Base-by-base conservation (phyloP, 1,140 invertebrate genomes). In the Nasonia giraulti region DNA sequence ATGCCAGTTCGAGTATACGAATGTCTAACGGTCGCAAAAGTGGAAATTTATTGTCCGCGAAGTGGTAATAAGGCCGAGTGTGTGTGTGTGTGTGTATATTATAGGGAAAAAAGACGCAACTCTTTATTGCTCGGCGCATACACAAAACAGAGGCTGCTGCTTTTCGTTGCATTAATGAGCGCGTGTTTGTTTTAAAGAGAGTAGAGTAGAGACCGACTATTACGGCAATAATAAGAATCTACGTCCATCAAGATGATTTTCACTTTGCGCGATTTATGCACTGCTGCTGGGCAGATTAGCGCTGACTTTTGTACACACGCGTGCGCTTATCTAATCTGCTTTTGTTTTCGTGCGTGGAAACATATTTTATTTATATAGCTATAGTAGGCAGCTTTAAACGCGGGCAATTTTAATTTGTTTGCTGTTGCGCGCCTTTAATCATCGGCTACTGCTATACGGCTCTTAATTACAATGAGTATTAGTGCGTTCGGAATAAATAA, bases 121-220 rank as follows among this genome's bases (percentile, higher is more conserved):
- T 31, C 27, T 31, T 71, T 12, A 31, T 71, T 11, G 23, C 69
- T 31, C 31, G n/a, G 68, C 23, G 73, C 73, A 75, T 75, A 37
- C 37, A 75, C 37, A 75, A 75, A 20, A 20, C n/a, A 62, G 31
- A 75, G 73, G 33, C n/a, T 27, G 27, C 27, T 27, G 27, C 27
- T 27, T 27, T 75, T 75, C 73, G 33, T 75, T 75, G 37, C 8
- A 44, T 75, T 75, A 75, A 75, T 44, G 73, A 75, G 73, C 14
- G 17, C 73, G 8, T 75, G 73, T 75, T 75, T 75, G 31, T 75
- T 75, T 75, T n/a, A 75, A n/a, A 37, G 20, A 40, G 73, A 44
- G 1, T 27, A 27, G 27, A 27, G 27, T 17, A 62, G 55, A 62
- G 6, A 17, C 55, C 17, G 55, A 20, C 6, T 62, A n/a, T 62